Percentiles rank a stretch among this genome's conserved stretches.
Conservation (phyloP, 2,888 invertebrate species). For the Drepana falcataria region DNA sequence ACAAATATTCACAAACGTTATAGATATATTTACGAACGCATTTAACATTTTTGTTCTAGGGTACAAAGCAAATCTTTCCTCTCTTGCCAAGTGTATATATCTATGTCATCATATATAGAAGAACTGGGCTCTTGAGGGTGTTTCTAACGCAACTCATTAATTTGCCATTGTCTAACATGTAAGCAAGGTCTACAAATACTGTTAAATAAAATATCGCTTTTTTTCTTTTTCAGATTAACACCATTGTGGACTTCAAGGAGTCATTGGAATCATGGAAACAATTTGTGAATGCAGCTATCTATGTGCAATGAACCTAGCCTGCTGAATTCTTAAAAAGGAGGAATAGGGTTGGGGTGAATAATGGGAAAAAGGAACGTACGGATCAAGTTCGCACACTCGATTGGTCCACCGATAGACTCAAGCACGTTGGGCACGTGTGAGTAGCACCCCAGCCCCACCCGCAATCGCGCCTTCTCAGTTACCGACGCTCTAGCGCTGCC, state of each 20-base stretch:
- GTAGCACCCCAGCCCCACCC: conserved; percentile 55
- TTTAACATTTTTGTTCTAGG: too few species aligned
- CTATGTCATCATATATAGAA: conserved; percentile 4
- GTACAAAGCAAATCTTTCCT: conserved; percentile 1
- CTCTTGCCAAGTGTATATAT: conserved; percentile 1
- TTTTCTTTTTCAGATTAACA: conserved; percentile 48
- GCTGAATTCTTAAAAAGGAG: conserved; percentile 49
- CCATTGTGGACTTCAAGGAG: conserved; percentile 16
- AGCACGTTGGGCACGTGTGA: conserved; percentile 51
- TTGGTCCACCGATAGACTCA: conserved; percentile 68
- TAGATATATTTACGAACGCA: too few species aligned
- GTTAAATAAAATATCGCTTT: conserved; percentile 21
- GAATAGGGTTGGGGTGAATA: conserved; percentile 64
- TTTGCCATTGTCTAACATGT: too few species aligned
- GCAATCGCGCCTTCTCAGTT: conserved; percentile 56
- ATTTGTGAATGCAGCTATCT: conserved; percentile 24
- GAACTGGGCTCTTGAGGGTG: neutral
- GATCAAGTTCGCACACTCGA: conserved; percentile 73
- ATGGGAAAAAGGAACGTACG: conserved; percentile 76
- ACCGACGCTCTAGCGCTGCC: conserved; percentile 76
- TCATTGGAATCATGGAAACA: conserved; percentile 42
- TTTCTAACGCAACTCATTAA: too few species aligned
- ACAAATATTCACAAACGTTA: conserved; percentile 2
- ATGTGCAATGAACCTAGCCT: conserved; percentile 31
- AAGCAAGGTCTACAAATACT: neutral